Base-by-base conservation (phyloP, 2,888 invertebrate genomes). In the Drosophila fulvimacula region DNA sequence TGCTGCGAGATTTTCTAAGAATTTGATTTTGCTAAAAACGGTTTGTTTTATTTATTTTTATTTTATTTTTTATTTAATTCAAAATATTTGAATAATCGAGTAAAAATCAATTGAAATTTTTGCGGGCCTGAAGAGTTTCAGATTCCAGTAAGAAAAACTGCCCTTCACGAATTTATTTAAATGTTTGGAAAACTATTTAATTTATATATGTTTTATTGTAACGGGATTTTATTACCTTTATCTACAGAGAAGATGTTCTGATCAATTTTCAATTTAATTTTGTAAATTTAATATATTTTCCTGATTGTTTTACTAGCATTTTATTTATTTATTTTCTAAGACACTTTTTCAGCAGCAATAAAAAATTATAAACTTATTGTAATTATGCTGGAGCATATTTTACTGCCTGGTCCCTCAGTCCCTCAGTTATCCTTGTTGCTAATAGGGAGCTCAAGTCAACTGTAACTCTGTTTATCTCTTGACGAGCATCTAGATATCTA, bases 21-120 rank as follows among this genome's bases (percentile, higher is more conserved):
- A 34, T 51, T 36, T 51, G 10, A 5, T 15, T 19, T 34, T 34
- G 32, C 13, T 0, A 21, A 34, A 49, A 19, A 49, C 11, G 19
- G 1, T 19, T 32, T 27, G 17, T 10, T 55, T 15, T 27, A 15
- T 15, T 30, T 41, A 41, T 15, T 39, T 39, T 53, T 19, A 13
- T 13, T 24, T 46, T 41, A 41, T 15, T 41, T 41, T 55, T 21
- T 32, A 41, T 30, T 55, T 21, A 41, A 41, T 30, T n/a, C 6
- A 1, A 55, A 41, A 32, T 32, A 41, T 32, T 32, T 41, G 30
- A 21, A 41, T 41, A 55, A 19, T 9, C 13, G 13, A 30, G 1
- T 5, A 6, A n/a, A 41, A 41, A 32, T 21, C 19, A 41, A 21
- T 32, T 21, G 0, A 36, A 24, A 36, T 24, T 52, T 6, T 11